Evolutionary conservation across 2,888 invertebrate genomes (phyloP).

Genomic region (Hemicrepidius hirtus): DNA sequence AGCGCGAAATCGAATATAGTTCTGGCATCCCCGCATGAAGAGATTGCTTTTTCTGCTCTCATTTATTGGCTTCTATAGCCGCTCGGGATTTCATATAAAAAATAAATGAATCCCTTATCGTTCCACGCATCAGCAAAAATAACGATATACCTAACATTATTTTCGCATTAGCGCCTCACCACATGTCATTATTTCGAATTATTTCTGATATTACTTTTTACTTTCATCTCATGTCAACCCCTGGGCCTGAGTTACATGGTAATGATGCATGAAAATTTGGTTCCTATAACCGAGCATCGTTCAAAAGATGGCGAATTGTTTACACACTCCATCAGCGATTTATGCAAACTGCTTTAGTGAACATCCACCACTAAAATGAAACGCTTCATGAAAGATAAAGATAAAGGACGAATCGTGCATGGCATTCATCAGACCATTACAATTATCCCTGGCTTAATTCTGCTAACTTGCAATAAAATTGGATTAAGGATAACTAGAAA

Average conservation of each 20-base stretch:
- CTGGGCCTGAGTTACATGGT: slow-evolving; percentile 26
- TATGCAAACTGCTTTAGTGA: slow-evolving; percentile 25
- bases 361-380: slow-evolving; percentile 8
- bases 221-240: slow-evolving; percentile 41
- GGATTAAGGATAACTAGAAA: slow-evolving; percentile 18
- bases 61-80: slow-evolving; percentile 51
- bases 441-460: slow-evolving; percentile 27
- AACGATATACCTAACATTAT: slow-evolving; percentile 56
- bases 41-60: slow-evolving; percentile 51
- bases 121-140: slow-evolving; percentile 46
- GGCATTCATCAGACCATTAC: slow-evolving; percentile 22
- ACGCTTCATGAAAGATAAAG: neutral
- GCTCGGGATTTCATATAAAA: slow-evolving; percentile 51
- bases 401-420: slow-evolving; percentile 21
- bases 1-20: slow-evolving; percentile 43
- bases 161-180: slow-evolving; percentile 56
- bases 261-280: slow-evolving; percentile 45
- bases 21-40: slow-evolving; percentile 42
- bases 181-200: slow-evolving; percentile 52
- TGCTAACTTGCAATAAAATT: slow-evolving; percentile 24
- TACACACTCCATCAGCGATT: slow-evolving; percentile 38
- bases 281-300: slow-evolving; percentile 18
- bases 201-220: slow-evolving; percentile 49
- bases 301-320: slow-evolving; percentile 38
- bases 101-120: slow-evolving; percentile 53